These are phyloP conservation scores for Sipha maydis DNA, from an alignment of 2,888 invertebrate genomes.

Conservation along the genomic window DNA sequence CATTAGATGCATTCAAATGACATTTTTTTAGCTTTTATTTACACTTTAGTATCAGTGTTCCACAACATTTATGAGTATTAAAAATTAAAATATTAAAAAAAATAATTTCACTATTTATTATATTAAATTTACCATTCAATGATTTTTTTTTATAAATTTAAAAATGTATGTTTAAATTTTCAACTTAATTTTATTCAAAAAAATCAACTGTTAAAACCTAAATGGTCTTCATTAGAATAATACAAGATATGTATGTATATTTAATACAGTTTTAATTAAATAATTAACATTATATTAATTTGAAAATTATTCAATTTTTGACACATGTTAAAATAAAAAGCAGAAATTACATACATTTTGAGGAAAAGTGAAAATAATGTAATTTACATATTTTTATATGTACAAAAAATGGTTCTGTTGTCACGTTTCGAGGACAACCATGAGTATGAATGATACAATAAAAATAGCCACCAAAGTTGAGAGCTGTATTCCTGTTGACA, in stretches of 20 bases:
- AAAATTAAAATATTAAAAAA: no score
- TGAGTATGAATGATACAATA: conserved; percentile 19
- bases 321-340: neutral
- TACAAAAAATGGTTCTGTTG: neutral
- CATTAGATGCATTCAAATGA: no score
- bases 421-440: conserved; percentile 36
- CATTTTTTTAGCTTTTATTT: no score
- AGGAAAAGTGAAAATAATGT: neutral
- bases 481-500: conserved; percentile 40
- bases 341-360: neutral
- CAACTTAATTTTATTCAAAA: no score
- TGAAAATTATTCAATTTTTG: neutral
- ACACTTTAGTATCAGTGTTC: no score
- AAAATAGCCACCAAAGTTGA: conserved; percentile 25
- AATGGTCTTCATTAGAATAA: no score
- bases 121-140: no score
- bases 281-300: neutral
- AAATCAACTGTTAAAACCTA: no score
- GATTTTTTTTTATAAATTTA: no score
- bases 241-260: neutral
- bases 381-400: conserved; percentile 22
- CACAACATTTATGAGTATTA: no score
- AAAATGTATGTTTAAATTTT: no score
- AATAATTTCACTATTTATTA: no score
- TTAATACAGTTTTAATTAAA: neutral